These are phyloP conservation scores for Pterostichus madidus DNA, from an alignment of 2,888 invertebrate genomes.

Conservation along the genomic window DNA sequence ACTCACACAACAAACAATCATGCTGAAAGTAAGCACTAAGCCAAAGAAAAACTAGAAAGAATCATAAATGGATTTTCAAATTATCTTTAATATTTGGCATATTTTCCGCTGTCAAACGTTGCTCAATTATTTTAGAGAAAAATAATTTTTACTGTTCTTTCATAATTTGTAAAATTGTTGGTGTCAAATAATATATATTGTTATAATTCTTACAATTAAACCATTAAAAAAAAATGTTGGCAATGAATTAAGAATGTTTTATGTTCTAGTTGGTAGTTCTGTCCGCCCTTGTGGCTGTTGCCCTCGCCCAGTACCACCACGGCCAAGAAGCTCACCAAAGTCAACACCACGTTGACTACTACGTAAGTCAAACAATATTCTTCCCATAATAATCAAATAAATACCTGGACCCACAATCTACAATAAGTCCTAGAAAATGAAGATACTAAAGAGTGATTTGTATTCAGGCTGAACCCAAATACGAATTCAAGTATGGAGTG, in stretches of 20 bases:
- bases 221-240: too few species aligned
- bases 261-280: neutral
- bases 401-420: neutral
- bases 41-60: too few species aligned
- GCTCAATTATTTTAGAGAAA: too few species aligned
- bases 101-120: too few species aligned
- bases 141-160: too few species aligned
- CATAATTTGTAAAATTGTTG: too few species aligned
- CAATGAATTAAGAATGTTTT: neutral
- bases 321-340: neutral
- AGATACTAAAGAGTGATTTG: too few species aligned
- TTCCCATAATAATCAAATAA: neutral
- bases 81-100: too few species aligned
- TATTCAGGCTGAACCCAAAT: constrained; percentile 20
- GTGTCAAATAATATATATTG: too few species aligned
- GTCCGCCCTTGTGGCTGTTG: neutral
- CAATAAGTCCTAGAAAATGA: too few species aligned
- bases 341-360: constrained; percentile 25
- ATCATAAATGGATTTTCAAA: too few species aligned
- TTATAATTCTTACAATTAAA: too few species aligned
- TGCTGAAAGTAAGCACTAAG: constrained; percentile 11
- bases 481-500: constrained; percentile 42
- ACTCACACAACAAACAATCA: neutral
- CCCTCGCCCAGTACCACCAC: constrained; percentile 11
- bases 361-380: constrained; percentile 2